These are phyloP conservation scores for Pseudeuparius sepicola DNA, from an alignment of 2,888 invertebrate genomes.

Conservation along the genomic window DNA sequence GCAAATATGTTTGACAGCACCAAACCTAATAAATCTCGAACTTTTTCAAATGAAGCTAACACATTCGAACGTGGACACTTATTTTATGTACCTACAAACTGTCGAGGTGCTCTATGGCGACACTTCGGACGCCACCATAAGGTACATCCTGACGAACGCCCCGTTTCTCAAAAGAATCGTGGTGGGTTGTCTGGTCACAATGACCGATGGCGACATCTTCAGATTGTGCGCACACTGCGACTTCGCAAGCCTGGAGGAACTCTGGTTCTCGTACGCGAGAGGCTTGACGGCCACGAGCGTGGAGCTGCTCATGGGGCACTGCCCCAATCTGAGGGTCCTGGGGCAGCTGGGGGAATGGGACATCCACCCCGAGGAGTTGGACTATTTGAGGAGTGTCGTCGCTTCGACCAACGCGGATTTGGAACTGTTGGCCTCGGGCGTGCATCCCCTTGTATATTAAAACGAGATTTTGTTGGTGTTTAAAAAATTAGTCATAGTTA, in stretches of 20 bases:
- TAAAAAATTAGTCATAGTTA: too few relatives aligned
- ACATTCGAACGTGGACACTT: constrained; percentile 45
- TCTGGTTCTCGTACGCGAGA: constrained; percentile 61
- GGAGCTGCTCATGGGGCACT: constrained; percentile 56
- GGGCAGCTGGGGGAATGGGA: constrained; percentile 62
- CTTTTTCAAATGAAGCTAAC: constrained; percentile 56
- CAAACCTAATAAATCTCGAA: constrained; percentile 51
- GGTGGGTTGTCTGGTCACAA: constrained; percentile 53
- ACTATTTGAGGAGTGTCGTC: constrained; percentile 53
- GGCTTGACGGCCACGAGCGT: constrained; percentile 52
- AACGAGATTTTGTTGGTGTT: constrained; percentile 1
- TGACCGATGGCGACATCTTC: constrained; percentile 58
- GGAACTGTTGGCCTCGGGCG: constrained; percentile 52
- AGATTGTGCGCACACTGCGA: constrained; percentile 56
- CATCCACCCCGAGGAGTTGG: constrained; percentile 55
- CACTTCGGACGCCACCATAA: constrained; percentile 46
- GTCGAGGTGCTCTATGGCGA: constrained; percentile 59
- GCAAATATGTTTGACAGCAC: constrained; percentile 31
- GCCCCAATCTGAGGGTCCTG: constrained; percentile 50
- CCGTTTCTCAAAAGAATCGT: constrained; percentile 51
- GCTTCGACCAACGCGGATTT: constrained; percentile 57
- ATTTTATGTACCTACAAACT: constrained; percentile 51
- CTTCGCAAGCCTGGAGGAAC: constrained; percentile 52
- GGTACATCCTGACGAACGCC: constrained; percentile 50
- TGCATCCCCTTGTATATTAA: too few relatives aligned